These are phyloP conservation scores for Hemithea aestivaria DNA, from an alignment of 2,888 invertebrate species.

Conservation along the genomic window DNA sequence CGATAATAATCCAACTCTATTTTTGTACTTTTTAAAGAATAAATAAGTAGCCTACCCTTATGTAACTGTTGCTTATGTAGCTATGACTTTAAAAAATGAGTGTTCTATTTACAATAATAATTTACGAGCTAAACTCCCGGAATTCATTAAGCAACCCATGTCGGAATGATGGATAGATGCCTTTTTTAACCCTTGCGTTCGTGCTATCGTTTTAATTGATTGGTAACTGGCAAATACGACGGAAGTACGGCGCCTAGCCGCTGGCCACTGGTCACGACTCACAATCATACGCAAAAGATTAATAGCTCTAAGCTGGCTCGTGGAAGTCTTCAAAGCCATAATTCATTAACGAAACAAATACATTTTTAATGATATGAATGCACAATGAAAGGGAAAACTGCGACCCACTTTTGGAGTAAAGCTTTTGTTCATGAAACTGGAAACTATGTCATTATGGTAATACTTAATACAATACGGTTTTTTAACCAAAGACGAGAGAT, in stretches of 20 bases:
- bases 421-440: slow-evolving; percentile 8
- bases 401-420: slow-evolving; percentile 7
- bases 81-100: too few relatives aligned
- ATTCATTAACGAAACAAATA: slow-evolving; percentile 13
- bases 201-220: slow-evolving; percentile 18
- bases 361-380: slow-evolving; percentile 9
- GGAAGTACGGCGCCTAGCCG: slow-evolving; percentile 13
- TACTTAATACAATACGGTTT: too few relatives aligned
- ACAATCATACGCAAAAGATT: too few relatives aligned
- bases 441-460: slow-evolving; percentile 7
- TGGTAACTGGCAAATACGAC: slow-evolving; percentile 4
- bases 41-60: too few relatives aligned
- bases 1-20: too few relatives aligned
- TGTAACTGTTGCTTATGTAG: too few relatives aligned
- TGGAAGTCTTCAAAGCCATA: not conserved
- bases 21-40: too few relatives aligned
- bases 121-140: not conserved
- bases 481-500: too few relatives aligned
- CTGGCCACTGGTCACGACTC: too few relatives aligned
- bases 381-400: slow-evolving; percentile 12
- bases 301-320: slow-evolving; percentile 11
- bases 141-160: not conserved
- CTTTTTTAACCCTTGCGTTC: slow-evolving; percentile 11
- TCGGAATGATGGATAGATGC: slow-evolving; percentile 6
- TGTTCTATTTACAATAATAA: too few relatives aligned